Evolutionary conservation across 64 coral and sea anemone genomes (phyloP).

Genomic region (Exaiptasia diaphana): DNA sequence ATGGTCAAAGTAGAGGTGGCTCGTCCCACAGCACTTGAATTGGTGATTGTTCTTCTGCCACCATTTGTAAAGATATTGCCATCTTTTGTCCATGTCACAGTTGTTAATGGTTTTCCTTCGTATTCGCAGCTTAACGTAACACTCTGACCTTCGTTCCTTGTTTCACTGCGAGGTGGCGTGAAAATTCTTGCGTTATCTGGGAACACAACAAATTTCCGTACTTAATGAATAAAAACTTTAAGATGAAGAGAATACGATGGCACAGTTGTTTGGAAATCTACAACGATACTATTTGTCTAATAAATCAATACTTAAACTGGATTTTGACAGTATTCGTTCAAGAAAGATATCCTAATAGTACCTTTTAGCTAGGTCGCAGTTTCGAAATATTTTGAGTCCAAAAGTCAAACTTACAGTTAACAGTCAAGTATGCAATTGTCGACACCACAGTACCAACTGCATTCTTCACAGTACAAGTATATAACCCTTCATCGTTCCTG

Average conservation of each 20-base stretch:
- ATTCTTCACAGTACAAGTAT: background rate
- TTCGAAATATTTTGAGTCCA: background rate
- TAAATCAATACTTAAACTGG: background rate
- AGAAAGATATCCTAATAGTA: too few relatives aligned
- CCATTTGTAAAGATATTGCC: background rate
- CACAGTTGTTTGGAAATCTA: too few relatives aligned
- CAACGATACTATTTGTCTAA: background rate
- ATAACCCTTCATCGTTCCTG: background rate
- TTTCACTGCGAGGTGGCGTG: background rate
- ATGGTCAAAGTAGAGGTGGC: background rate
- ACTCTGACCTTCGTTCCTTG: background rate
- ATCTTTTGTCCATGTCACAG: constrained; percentile 2
- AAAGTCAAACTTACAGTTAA: background rate
- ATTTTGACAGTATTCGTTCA: background rate
- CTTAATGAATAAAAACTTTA: background rate
- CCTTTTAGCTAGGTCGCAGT: background rate
- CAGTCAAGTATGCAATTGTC: background rate
- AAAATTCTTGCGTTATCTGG: too few relatives aligned
- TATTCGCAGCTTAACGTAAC: background rate
- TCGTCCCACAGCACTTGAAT: background rate
- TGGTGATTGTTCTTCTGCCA: background rate
- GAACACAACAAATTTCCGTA: background rate
- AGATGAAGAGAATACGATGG: too few relatives aligned
- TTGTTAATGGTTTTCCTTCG: background rate
- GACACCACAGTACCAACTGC: background rate